Base-by-base conservation (phyloP, 2,888 invertebrate species). In the Drosophila dives region DNA sequence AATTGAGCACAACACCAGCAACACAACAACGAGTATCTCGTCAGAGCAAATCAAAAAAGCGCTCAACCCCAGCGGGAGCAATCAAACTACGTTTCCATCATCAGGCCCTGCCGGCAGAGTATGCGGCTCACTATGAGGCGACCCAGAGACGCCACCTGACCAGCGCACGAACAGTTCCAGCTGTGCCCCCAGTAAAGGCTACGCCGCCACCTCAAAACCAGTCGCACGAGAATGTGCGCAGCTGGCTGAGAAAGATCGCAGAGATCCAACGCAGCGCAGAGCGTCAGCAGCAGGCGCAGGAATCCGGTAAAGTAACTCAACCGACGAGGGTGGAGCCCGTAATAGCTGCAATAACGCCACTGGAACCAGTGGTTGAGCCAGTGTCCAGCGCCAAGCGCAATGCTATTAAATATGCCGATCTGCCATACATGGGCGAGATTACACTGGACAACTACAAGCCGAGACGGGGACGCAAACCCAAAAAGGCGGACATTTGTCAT, bases 361-460 rank as follows among this genome's bases (percentile, higher is more conserved):
- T 51, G 17, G 55, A 64, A 10, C 49, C 64, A 0, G 15, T 53
- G 7, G 23, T 4, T 0, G 66, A 61, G 4, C 55, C 55, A 15
- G 42, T 49, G 5, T 92, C 93, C 67, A 33, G 68, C 23, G 4
- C 59, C 1, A 91, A 85, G 58, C 91, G 94, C 72, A 94, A 95
- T 34, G 62, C 74, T 33, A 94, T 97, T 80, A 96, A 96, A 51
- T 97, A 96, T 90, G 95, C 96, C 51, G 97, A 98, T 89, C 93
- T 98, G 53, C 98, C 98, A 0, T 98, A 97, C 92, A 98, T 98
- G 97, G 98, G 98, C 0, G 98, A 98, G 92, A 97, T 98, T 94
- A 97, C 97, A 0, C 92, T 98, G 63, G 97, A 97, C 90, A 97
- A 98, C 92, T 96, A 96, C 17, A 97, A 97, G 83, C 98, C 98